Evolutionary conservation across 2,113 vertebrate genomes (phyloP).

Genomic region (Lycaon pictus): DNA sequence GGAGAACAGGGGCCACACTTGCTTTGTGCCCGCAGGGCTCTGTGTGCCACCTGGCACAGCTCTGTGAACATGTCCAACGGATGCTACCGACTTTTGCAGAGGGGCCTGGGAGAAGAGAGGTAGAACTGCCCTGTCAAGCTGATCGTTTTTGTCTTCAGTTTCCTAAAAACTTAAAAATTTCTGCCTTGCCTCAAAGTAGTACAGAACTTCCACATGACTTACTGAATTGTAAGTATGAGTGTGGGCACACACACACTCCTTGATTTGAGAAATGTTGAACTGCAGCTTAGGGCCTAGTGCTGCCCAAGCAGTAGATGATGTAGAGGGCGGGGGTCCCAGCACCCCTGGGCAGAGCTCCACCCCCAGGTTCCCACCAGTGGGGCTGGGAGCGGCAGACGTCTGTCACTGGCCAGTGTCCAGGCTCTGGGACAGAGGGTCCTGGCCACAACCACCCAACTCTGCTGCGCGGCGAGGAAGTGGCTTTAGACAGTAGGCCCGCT

Average conservation of each 20-base stretch:
- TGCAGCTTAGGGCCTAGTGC: not conserved
- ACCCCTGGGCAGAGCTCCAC: not conserved
- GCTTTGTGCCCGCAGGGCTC: not conserved
- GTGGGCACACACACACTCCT: fast-evolving
- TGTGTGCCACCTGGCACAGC: not conserved
- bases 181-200: not conserved
- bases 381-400: fast-evolving
- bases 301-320: not conserved
- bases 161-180: not conserved
- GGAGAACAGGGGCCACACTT: not conserved
- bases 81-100: not conserved
- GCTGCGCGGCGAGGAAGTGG: fast-evolving
- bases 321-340: not conserved
- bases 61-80: not conserved
- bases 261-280: not conserved
- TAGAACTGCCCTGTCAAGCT: too few relatives aligned
- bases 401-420: not conserved
- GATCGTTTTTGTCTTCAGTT: not conserved
- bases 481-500: not conserved
- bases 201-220: not conserved
- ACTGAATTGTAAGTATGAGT: not conserved
- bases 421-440: fast-evolving
- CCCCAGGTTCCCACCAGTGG: not conserved
- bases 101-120: not conserved
- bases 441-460: fast-evolving